Evolutionary conservation across 64 coral and sea anemone genomes (phyloP).

Genomic region (Astreopora myriophthalma): DNA sequence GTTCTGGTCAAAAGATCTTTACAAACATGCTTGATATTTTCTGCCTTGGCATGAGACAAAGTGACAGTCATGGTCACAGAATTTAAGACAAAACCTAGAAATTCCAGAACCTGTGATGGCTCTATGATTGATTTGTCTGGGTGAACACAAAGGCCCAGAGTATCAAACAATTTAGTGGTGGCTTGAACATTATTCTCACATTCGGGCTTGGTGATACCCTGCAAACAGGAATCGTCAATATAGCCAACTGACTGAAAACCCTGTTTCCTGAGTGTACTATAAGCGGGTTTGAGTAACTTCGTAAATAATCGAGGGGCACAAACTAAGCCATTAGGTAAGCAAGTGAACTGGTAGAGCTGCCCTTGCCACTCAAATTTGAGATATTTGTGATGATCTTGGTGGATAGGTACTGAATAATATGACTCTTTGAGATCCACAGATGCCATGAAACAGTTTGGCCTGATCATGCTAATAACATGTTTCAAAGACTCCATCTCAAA

Average conservation of each 20-base stretch:
- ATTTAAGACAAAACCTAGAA: constrained; percentile 41
- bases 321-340: constrained; percentile 27
- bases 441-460: neutral
- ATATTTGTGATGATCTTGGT: neutral
- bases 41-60: constrained; percentile 14
- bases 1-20: constrained; percentile 7
- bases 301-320: constrained; percentile 28
- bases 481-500: constrained; percentile 37
- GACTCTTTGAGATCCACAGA: constrained; percentile 1
- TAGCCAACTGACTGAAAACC: constrained; percentile 32
- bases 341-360: constrained; percentile 11
- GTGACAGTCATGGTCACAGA: constrained; percentile 23
- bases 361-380: neutral
- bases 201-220: neutral
- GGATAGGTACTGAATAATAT: constrained; percentile 19
- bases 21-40: neutral
- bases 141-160: constrained; percentile 25
- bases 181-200: constrained; percentile 9
- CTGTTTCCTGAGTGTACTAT: constrained; percentile 22
- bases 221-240: constrained; percentile 30
- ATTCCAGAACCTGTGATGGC: neutral
- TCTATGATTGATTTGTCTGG: constrained; percentile 29
- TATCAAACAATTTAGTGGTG: constrained; percentile 13
- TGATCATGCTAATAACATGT: constrained; percentile 27
- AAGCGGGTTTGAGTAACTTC: constrained; percentile 17